Evolutionary conservation across 1,140 invertebrate genomes (phyloP).

Genomic region (Thaumatotibia leucotreta): DNA sequence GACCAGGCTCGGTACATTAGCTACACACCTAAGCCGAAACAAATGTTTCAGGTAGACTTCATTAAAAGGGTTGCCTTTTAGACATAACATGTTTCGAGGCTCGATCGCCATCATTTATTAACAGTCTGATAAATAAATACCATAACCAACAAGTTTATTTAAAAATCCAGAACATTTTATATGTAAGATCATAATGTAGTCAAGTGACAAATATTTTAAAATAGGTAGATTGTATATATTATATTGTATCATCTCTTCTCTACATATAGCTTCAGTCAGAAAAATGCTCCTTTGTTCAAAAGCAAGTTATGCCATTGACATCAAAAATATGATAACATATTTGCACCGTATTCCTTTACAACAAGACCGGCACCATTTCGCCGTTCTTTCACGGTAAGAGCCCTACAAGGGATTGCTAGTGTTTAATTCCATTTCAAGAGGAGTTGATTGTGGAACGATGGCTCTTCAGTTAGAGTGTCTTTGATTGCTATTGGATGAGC

Average conservation of each 20-base stretch:
- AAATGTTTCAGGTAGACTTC: too few species aligned
- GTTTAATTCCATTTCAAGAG: constrained; percentile 4
- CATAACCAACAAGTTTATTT: too few species aligned
- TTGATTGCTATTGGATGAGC: background rate
- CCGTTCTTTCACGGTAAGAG: background rate
- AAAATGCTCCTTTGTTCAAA: background rate
- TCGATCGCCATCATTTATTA: too few species aligned
- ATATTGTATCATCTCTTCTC: background rate
- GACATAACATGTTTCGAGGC: too few species aligned
- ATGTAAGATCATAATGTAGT: too few species aligned
- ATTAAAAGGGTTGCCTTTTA: too few species aligned
- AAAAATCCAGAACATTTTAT: too few species aligned
- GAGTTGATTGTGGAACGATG: background rate
- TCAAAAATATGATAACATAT: background rate
- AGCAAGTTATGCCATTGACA: background rate
- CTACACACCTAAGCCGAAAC: too few species aligned
- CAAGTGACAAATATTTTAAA: too few species aligned
- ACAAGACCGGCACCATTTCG: background rate
- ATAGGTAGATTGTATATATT: background rate
- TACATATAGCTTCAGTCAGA: background rate
- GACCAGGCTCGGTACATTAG: too few species aligned
- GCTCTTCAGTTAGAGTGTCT: background rate
- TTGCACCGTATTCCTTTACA: background rate
- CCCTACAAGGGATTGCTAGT: constrained; percentile 17
- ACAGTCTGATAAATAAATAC: too few species aligned